Evolutionary conservation across 2,888 invertebrate genomes (phyloP), one percentile per base, ranked within the genome.

Genomic region (Diarsia brunnea): DNA sequence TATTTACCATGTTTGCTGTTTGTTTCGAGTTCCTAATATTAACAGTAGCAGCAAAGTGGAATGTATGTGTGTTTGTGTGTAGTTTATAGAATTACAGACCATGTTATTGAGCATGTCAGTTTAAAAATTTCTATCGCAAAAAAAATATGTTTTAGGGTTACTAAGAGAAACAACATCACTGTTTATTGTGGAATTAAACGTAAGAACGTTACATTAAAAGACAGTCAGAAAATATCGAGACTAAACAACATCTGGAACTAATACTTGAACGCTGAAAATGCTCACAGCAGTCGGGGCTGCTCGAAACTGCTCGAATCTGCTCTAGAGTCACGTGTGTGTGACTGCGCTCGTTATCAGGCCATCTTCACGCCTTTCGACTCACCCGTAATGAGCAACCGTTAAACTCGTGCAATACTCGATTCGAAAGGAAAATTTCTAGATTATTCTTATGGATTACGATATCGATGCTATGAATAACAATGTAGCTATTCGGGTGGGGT

Each of bases 321-420:
- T 85, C 82, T 60, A 68, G 51, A 82, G 78, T 79, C 84, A 88
- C 80, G 80, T 87, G 79, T 79, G 78, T 80, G 82, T 88, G 79
- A 82, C 79, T 86, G 77, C 60, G 60, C 82, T 84, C 61, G 86
- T 89, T 90, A 90, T 89, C 90, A 76, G 73, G 11, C 69, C 81
- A 90, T 90, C 91, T 90, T 90, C 83, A 90, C 89, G 91, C 81
- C 80, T 80, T 84, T 88, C 84, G 87, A 81, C 75, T 68, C 79
- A 69, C 71, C 68, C 64, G 76, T 86, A 87, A 87, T 88, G 86
- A 86, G 88, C 84, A 73, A 72, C 77, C 77, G 84, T 76, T 78
- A 82, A 75, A 63, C 38, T 68, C 75, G 84, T 84, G 78, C 85
- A 88, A 75, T 84, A 83, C 82, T 75, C 75, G 60, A 87, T 82